phyloP scores from a whole-genome alignment of 2,888 invertebrate genomes.

The Napeogenes sylphis region DNA sequence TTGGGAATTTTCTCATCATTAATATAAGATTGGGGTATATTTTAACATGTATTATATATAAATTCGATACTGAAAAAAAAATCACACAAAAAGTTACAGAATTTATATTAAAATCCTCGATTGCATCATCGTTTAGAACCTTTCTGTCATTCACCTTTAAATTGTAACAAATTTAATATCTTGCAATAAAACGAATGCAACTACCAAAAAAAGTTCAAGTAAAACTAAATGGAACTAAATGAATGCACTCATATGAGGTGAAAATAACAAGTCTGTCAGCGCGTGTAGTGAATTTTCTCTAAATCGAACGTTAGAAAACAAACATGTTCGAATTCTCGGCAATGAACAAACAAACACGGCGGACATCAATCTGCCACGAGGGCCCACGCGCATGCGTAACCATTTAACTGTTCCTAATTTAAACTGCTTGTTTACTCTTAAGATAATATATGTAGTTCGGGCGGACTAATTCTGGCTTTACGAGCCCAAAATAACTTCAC shows the following conservation, averaged over 20 bases:
- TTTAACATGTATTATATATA: too few species aligned
- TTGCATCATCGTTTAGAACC: too few species aligned
- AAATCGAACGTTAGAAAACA: constrained; percentile 63
- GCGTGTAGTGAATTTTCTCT: constrained; percentile 64
- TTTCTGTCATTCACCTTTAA: too few species aligned
- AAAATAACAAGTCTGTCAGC: constrained; percentile 62
- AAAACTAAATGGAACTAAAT: constrained; percentile 39
- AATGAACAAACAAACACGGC: constrained; percentile 54
- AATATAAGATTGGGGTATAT: too few species aligned
- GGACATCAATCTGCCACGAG: constrained; percentile 55
- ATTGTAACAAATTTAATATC: too few species aligned
- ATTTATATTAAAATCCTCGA: too few species aligned
- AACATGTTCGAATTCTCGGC: constrained; percentile 54
- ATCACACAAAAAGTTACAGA: too few species aligned
- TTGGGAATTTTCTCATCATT: background rate
- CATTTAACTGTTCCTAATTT: constrained; percentile 61
- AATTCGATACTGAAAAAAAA: too few species aligned
- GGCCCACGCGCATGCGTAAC: constrained; percentile 64
- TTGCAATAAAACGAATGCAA: constrained; percentile 17
- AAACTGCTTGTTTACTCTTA: constrained; percentile 64
- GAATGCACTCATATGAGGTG: constrained; percentile 40
- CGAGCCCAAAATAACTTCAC: constrained; percentile 60
- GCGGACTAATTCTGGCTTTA: constrained; percentile 61
- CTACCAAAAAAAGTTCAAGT: constrained; percentile 33
- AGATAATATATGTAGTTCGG: constrained; percentile 56